Conservation (phyloP, 2,888 invertebrate genomes). For the Lypha dubia region DNA sequence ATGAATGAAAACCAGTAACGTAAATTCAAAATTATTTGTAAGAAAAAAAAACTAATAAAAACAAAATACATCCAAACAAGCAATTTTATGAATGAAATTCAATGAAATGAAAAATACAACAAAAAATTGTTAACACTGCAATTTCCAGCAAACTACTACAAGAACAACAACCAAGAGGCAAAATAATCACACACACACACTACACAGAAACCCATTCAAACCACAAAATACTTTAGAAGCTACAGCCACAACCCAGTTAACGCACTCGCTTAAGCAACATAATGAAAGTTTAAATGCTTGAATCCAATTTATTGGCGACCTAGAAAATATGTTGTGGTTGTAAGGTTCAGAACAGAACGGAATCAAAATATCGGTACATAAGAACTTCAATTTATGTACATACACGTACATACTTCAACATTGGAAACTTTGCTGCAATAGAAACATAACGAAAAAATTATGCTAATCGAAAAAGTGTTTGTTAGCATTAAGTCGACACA, state of each 20-base stretch:
- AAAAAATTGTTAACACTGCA: constrained; percentile 74
- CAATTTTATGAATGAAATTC: constrained; percentile 74
- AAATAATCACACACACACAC: constrained; percentile 12
- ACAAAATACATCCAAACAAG: constrained; percentile 60
- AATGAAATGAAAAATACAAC: constrained; percentile 52
- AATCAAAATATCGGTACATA: no score
- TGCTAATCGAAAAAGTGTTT: no score
- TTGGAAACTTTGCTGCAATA: no score
- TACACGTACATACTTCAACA: no score
- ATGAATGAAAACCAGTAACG: constrained; percentile 71
- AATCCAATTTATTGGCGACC: no score
- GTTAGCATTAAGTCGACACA: no score
- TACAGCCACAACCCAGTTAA: constrained; percentile 40
- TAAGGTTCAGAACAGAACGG: no score
- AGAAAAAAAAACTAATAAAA: constrained; percentile 30
- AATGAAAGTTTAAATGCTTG: no score
- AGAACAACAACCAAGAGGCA: constrained; percentile 17
- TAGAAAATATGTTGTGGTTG: no score
- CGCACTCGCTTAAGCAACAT: no score
- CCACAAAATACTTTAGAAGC: constrained; percentile 40
- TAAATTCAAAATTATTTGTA: constrained; percentile 60
- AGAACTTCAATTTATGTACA: no score
- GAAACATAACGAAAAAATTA: no score
- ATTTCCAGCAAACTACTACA: constrained; percentile 63
- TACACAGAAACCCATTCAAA: neutral